Evolutionary conservation across 2,888 invertebrate species (phyloP).

Genomic region (Rhabditoides inermis): DNA sequence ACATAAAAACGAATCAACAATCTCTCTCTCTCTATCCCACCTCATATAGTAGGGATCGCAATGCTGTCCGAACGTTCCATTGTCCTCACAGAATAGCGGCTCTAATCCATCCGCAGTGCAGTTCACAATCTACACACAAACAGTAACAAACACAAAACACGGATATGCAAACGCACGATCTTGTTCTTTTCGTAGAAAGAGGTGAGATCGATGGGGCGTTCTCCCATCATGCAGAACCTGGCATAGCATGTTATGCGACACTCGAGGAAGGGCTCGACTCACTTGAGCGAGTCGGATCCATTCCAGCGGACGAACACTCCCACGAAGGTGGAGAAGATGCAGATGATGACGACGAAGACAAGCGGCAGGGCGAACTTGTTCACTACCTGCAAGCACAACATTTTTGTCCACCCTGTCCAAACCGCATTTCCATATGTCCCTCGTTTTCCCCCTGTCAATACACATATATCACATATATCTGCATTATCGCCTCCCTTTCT

Average conservation of each 20-base stretch:
- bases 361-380: slow-evolving; percentile 56
- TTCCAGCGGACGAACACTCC: slow-evolving; percentile 67
- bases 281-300: slow-evolving; percentile 80
- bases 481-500: too few relatives aligned
- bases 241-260: slow-evolving; percentile 43
- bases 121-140: slow-evolving; percentile 5
- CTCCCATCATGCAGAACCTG: slow-evolving; percentile 89
- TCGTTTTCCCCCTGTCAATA: neutral
- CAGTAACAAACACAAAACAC: neutral
- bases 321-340: slow-evolving; percentile 47
- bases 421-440: neutral
- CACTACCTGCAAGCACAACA: slow-evolving; percentile 56
- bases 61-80: too few relatives aligned
- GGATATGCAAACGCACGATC: neutral
- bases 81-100: slow-evolving; percentile 65
- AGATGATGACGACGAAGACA: slow-evolving; percentile 45
- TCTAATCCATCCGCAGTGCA: slow-evolving; percentile 63
- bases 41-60: slow-evolving; percentile 41
- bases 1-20: too few relatives aligned
- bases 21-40: too few relatives aligned
- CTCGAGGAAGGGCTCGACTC: slow-evolving; percentile 54
- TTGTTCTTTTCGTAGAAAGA: slow-evolving; percentile 25
- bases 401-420: neutral
- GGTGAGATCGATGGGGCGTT: slow-evolving; percentile 64
- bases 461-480: neutral